Evolutionary conservation across 92 coral and sea anemone species (phyloP), one percentile per base, ranked within the genome.

Genomic region (Heteractis magnifica): DNA sequence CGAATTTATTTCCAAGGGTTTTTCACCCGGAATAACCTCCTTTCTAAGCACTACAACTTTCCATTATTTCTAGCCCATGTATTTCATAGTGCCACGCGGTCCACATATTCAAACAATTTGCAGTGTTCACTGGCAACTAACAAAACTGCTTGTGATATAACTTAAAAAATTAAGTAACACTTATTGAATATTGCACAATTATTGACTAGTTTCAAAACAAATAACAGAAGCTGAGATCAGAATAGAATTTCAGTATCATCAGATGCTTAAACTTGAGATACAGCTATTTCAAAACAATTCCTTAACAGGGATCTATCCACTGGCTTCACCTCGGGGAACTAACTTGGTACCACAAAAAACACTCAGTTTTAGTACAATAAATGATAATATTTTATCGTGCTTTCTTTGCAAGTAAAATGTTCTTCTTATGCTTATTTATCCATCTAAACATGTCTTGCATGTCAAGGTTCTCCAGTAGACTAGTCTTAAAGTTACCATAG

Each of bases 371-470:
- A 16, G 41, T 71, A 4, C 49, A 65, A 65, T 26, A 18, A 4
- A 18, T 6, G 18, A 77, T 79, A 90, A 71, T 71, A 71, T 71
- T 71, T 84, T 83, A 90, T 10, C 94, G 78, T 72, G 91, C 91
- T 59, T 82, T 52, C 84, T 83, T 84, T 48, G 59, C 82, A 50
- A 85, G 65, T 56, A 56, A 81, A 87, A 87, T 88, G 91, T 90
- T 88, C 76, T 77, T 88, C 79, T 90, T 87, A 79, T 87, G 93
- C 44, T 90, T 79, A 52, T 71, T 87, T 62, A 90, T 87, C 89
- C 91, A 87, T 49, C 84, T 82, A 71, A 83, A 90, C 89, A 90
- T 82, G 77, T 88, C 81, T 65, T 90, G 91, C 59, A 85, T 80
- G 79, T 90, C 89, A 81, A 87, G 85, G 56, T 88, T 86, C 84